Evolutionary conservation across 1,140 invertebrate species (phyloP).

Genomic region (Cotesia chilonis): DNA sequence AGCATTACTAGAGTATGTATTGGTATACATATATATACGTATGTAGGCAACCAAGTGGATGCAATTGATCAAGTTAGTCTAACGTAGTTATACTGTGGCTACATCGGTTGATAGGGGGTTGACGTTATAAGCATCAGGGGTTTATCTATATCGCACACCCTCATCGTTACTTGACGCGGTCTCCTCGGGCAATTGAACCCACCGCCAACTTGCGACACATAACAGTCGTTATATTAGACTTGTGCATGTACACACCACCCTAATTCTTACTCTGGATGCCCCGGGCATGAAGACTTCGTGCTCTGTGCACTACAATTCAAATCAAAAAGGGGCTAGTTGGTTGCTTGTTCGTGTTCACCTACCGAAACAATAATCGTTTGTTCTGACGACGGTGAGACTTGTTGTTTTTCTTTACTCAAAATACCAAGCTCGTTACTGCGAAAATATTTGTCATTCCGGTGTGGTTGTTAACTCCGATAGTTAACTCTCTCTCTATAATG

Average conservation of each 20-base stretch:
- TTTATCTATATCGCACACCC: slow-evolving; percentile 22
- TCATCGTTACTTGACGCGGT: slow-evolving; percentile 16
- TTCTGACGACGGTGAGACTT: slow-evolving; percentile 6
- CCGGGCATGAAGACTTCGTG: not conserved
- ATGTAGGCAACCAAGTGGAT: slow-evolving; percentile 41
- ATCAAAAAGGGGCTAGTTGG: slow-evolving; percentile 7
- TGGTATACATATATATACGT: not conserved
- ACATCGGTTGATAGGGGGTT: slow-evolving; percentile 41
- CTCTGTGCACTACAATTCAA: slow-evolving; percentile 5
- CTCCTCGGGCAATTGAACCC: slow-evolving; percentile 57
- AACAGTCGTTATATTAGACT: not conserved
- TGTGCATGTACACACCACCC: not conserved
- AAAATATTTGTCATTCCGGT: not conserved
- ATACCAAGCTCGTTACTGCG: not conserved
- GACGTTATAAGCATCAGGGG: slow-evolving; percentile 31
- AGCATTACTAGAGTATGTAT: no score
- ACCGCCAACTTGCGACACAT: slow-evolving; percentile 32
- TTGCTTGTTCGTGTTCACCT: slow-evolving; percentile 14
- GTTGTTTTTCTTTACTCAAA: slow-evolving; percentile 17
- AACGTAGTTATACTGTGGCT: slow-evolving; percentile 51
- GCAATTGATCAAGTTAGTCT: slow-evolving; percentile 55
- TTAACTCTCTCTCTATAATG: not conserved
- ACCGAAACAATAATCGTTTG: slow-evolving; percentile 28
- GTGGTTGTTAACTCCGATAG: no score
- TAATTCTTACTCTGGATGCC: not conserved